Conservation (phyloP, 2,113 vertebrate species). For the Oryzias celebensis region DNA sequence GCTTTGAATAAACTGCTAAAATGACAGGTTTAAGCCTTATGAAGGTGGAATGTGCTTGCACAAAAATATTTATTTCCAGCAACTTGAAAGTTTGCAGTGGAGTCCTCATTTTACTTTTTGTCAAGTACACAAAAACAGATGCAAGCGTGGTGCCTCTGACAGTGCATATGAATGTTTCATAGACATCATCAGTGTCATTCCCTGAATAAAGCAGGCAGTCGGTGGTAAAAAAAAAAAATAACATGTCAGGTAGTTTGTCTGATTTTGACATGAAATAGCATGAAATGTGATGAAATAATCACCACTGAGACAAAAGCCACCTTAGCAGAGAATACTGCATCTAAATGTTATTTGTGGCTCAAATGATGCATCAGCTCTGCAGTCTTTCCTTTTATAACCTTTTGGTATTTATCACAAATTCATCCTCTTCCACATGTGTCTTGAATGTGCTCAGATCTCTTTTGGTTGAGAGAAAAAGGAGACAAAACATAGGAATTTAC, state of each 20-base stretch:
- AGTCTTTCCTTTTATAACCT: neutral
- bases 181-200: slow-evolving; percentile 8
- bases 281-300: neutral
- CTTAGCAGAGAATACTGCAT: neutral
- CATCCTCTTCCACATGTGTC: slow-evolving; percentile 7
- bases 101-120: neutral
- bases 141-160: slow-evolving; percentile 4
- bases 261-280: slow-evolving; percentile 17
- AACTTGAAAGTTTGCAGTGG: neutral
- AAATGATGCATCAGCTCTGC: slow-evolving; percentile 7
- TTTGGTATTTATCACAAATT: slow-evolving; percentile 14
- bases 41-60: slow-evolving; percentile 23
- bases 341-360: slow-evolving; percentile 4
- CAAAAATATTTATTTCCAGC: slow-evolving; percentile 29
- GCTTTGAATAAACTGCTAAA: slow-evolving; percentile 4
- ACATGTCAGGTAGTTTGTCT: slow-evolving; percentile 9
- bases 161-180: slow-evolving; percentile 12
- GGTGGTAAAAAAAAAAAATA: slow-evolving; percentile 10
- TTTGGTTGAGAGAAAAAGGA: slow-evolving; percentile 25
- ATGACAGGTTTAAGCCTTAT: slow-evolving; percentile 10
- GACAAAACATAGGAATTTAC: slow-evolving; percentile 52
- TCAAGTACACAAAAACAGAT: neutral
- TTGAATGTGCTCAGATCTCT: slow-evolving; percentile 30
- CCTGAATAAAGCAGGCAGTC: slow-evolving; percentile 3
- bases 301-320: neutral